Evolutionary conservation across 1,140 invertebrate genomes (phyloP), one percentile per base, ranked within the genome.

Genomic region (Tetragonula clypearis): DNA sequence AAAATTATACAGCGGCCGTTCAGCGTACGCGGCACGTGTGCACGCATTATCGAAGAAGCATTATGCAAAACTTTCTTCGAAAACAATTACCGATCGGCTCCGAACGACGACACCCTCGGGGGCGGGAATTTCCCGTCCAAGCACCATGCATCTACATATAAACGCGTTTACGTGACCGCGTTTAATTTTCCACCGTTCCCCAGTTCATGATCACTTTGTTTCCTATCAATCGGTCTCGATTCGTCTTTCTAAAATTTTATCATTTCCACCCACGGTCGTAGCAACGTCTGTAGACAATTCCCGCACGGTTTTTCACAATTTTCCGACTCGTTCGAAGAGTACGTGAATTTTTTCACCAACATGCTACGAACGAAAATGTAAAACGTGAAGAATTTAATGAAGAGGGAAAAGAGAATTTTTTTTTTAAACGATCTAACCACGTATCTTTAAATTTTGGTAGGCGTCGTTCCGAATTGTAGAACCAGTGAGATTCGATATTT

Each of bases 41-140:
- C 58, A 84, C 85, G 88, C 91, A 92, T 92, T 92, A 92, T 92
- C 90, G 90, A 91, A 90, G 90, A 90, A 68, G 85, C 87, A 86
- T 91, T 92, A 92, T 91, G 90, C 86, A 91, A 86, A 30, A 90
- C 68, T 83, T 79, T 83, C 74, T 77, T 71, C 58, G 74, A 73
- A 83, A 84, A 83, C 80, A 80, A 85, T 85, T 85, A 84, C 82
- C 76, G 41, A 23, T 3, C 26, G 79, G 41, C 9, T 1, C 35
- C 56, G 35, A 62, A 71, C 68, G 56, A 41, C 76, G 66, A 53
- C 41, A 26, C 56, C 55, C 41, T 30, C 56, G 6, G 14, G 49
- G 21, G 9, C 12, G 41, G 35, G 26, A 79, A 72, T 72, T 79
- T 62, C 21, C 35, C 68, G 9, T 19, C 11, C 9, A 21, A 62